These are phyloP conservation scores for Andricus quercusramuli DNA, from an alignment of 2,888 invertebrate species.

Conservation along the genomic window DNA sequence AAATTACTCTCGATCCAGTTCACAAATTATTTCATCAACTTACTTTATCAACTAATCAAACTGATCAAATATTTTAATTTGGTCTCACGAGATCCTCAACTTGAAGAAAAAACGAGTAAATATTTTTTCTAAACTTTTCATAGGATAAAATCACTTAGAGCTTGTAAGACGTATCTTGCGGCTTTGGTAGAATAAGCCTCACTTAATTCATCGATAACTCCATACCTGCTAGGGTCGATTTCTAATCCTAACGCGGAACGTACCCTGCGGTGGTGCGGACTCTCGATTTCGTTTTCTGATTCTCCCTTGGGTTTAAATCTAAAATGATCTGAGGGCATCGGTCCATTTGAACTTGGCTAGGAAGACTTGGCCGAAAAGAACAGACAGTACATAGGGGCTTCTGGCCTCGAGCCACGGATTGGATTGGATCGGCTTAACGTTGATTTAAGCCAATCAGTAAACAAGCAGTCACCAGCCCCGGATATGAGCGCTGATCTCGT, in stretches of 20 bases:
- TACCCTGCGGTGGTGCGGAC: constrained; percentile 20
- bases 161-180: neutral
- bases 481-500: constrained; percentile 75
- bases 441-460: constrained; percentile 79
- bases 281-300: constrained; percentile 15
- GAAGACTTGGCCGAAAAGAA: constrained; percentile 47
- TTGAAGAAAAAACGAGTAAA: neutral
- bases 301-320: constrained; percentile 17
- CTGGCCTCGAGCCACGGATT: constrained; percentile 71
- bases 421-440: constrained; percentile 78
- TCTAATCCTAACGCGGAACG: constrained; percentile 31
- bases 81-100: no score
- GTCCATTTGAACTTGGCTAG: constrained; percentile 50
- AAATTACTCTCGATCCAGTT: no score
- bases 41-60: no score
- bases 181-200: constrained; percentile 2
- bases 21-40: no score
- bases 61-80: no score
- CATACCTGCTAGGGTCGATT: constrained; percentile 15
- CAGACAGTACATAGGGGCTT: constrained; percentile 68
- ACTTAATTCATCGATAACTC: constrained; percentile 26
- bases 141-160: neutral
- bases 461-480: constrained; percentile 73
- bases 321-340: constrained; percentile 43
- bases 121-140: no score